Conservation (phyloP, 2,113 vertebrate species). For the Bufo gargarizans region DNA sequence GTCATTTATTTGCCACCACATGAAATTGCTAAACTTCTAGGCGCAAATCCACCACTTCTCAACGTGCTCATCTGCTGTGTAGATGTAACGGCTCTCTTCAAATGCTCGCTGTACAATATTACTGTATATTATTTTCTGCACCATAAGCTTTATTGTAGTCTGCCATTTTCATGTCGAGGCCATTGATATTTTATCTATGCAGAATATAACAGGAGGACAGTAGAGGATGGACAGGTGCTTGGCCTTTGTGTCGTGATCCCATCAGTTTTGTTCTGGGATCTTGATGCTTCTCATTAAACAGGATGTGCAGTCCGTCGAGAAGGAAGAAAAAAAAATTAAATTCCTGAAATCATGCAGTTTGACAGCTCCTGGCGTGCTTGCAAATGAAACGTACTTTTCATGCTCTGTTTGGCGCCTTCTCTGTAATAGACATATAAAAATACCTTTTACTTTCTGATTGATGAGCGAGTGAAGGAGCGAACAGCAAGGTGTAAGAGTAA, state of each 20-base stretch:
- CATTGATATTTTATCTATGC: neutral
- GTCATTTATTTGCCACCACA: too few relatives aligned
- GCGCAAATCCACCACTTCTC: too few relatives aligned
- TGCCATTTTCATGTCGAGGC: too few relatives aligned
- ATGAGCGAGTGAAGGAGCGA: slow-evolving; percentile 31
- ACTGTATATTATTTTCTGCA: neutral
- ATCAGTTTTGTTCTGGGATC: neutral
- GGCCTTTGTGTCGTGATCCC: neutral
- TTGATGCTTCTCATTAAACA: slow-evolving; percentile 31
- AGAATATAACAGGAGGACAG: neutral
- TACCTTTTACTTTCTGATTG: slow-evolving; percentile 41
- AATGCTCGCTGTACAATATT: neutral
- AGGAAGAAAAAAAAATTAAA: neutral
- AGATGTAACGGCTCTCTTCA: too few relatives aligned
- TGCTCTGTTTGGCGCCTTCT: slow-evolving; percentile 45
- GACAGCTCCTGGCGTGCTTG: slow-evolving; percentile 44
- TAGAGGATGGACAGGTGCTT: neutral
- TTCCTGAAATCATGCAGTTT: slow-evolving; percentile 41
- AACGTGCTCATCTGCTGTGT: too few relatives aligned
- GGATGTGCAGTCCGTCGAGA: neutral
- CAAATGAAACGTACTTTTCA: slow-evolving; percentile 52
- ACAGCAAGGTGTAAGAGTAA: slow-evolving; percentile 29
- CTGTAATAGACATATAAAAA: slow-evolving; percentile 33
- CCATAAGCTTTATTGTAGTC: neutral
- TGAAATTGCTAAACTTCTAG: too few relatives aligned